These are phyloP conservation scores for Drosophila fuyamai DNA, from an alignment of 1,140 invertebrate species.

Conservation along the genomic window DNA sequence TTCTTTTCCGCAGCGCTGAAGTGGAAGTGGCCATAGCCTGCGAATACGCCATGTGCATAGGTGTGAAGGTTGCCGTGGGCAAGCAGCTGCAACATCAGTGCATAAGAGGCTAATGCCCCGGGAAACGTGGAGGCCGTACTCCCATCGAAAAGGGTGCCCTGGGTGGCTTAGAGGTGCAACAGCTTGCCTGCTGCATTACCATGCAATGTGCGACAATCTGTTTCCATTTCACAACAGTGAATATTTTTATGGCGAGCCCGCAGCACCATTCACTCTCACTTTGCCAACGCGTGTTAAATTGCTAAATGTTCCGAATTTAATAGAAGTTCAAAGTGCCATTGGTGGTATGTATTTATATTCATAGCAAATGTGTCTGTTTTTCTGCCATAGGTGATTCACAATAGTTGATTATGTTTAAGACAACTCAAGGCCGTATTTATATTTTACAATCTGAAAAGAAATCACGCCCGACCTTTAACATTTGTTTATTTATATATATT, in stretches of 20 bases:
- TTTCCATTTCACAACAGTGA: slow-evolving; percentile 29
- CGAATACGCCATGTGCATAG: slow-evolving; percentile 36
- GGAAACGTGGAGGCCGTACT: slow-evolving; percentile 16
- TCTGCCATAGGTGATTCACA: too few relatives aligned
- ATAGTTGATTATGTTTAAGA: too few relatives aligned
- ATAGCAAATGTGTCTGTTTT: too few relatives aligned
- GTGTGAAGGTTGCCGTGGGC: slow-evolving; percentile 58
- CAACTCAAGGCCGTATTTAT: too few relatives aligned
- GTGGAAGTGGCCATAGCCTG: slow-evolving; percentile 43
- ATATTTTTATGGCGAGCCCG: not conserved
- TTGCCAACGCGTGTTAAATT: not conserved
- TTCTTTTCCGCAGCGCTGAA: slow-evolving; percentile 41
- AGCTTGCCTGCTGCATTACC: slow-evolving; percentile 46
- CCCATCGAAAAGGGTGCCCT: slow-evolving; percentile 9
- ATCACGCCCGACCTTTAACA: too few relatives aligned
- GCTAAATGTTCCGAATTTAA: not conserved
- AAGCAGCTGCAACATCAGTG: slow-evolving; percentile 18
- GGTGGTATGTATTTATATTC: too few relatives aligned
- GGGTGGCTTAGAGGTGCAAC: slow-evolving; percentile 47
- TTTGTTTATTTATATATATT: too few relatives aligned
- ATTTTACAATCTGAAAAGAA: too few relatives aligned
- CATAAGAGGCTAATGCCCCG: slow-evolving; percentile 57
- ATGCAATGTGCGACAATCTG: slow-evolving; percentile 31
- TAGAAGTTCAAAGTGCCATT: not conserved
- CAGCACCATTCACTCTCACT: not conserved